These are phyloP conservation scores for Noturus placidus DNA, from an alignment of 2,113 vertebrate species.

Conservation along the genomic window DNA sequence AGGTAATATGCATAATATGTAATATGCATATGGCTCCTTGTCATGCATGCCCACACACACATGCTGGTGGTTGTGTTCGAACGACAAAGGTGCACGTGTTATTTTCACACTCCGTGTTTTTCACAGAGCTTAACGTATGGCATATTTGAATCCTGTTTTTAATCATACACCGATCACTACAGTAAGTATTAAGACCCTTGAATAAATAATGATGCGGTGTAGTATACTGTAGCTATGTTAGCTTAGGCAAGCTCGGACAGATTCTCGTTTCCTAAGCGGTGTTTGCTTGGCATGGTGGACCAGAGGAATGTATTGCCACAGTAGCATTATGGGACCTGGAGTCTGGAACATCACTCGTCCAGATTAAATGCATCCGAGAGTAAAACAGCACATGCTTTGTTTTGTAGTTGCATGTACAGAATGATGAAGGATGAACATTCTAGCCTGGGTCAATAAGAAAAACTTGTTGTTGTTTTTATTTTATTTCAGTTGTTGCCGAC, in stretches of 20 bases:
- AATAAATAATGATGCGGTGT: not conserved
- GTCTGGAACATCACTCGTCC: not conserved
- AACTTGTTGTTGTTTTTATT: not conserved
- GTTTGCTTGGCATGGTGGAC: not conserved
- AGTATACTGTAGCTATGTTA: not conserved
- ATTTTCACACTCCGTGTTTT: constrained; percentile 13
- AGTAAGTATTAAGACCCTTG: not conserved
- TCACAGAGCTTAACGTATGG: not conserved
- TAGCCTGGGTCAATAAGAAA: not conserved
- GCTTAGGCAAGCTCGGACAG: not conserved
- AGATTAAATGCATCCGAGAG: not conserved
- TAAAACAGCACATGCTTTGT: not conserved
- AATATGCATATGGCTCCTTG: not conserved
- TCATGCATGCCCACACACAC: constrained; percentile 38
- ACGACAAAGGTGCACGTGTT: constrained; percentile 13
- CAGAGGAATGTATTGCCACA: not conserved
- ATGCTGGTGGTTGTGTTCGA: constrained; percentile 28
- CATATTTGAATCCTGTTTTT: not conserved
- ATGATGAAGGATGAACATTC: not conserved
- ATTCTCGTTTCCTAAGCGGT: not conserved
- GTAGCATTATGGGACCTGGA: not conserved
- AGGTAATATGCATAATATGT: constrained; percentile 35
- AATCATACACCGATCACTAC: not conserved
- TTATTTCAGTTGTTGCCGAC: not conserved
- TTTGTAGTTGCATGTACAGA: not conserved